Evolutionary conservation across 2,797 vertebrate genomes (phyloP).

Genomic region (Eutrigla gurnardus): DNA sequence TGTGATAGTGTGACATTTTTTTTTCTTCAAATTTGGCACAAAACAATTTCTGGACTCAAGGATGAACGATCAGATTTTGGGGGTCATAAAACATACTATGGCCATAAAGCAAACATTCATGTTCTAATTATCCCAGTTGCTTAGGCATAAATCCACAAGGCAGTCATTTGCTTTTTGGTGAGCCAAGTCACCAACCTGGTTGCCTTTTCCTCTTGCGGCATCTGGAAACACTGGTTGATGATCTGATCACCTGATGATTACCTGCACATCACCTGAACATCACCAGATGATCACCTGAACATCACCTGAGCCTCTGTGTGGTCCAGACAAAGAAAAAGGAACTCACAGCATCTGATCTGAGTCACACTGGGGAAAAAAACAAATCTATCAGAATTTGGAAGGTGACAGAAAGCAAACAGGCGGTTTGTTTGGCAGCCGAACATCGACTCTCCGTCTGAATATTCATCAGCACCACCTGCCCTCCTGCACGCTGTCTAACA

Average conservation of each 20-base stretch:
- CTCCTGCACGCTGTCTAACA: conserved; percentile 26
- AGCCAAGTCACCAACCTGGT: too few species aligned
- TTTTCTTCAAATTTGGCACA: too few species aligned
- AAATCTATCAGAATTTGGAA: conserved; percentile 30
- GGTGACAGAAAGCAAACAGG: conserved; percentile 46
- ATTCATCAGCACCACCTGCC: conserved; percentile 73
- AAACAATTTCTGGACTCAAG: too few species aligned
- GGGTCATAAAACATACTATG: too few species aligned
- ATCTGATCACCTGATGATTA: too few species aligned
- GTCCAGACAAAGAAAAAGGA: background rate
- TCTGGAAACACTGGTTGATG: too few species aligned
- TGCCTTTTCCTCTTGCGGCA: too few species aligned
- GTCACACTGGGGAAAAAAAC: background rate
- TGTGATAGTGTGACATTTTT: background rate
- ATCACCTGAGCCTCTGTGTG: background rate
- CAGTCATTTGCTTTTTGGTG: too few species aligned
- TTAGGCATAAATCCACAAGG: too few species aligned
- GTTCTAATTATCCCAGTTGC: too few species aligned
- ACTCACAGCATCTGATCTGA: conserved; percentile 4
- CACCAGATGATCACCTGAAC: background rate
- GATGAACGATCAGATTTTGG: too few species aligned
- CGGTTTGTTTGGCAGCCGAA: conserved; percentile 52
- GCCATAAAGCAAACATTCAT: too few species aligned
- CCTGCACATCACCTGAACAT: background rate
- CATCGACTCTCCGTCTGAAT: conserved; percentile 47